phyloP scores from a whole-genome alignment of 2,797 vertebrate species.

The Chloroceryle inda region DNA sequence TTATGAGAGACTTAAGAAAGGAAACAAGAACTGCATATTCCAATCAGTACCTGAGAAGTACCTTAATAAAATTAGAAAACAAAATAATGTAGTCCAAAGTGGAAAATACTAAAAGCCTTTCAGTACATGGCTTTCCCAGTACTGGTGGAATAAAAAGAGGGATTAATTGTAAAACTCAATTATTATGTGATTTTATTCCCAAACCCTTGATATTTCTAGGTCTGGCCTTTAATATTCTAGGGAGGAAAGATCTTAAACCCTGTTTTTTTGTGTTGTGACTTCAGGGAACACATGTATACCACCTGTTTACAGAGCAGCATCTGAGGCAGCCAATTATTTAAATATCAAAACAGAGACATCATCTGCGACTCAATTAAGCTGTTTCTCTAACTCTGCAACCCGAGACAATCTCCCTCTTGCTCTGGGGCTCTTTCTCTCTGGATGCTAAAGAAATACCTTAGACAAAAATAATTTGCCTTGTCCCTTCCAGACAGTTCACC shows the following conservation, averaged over 20 bases:
- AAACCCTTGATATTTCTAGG: neutral
- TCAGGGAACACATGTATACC: neutral
- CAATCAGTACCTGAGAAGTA: neutral
- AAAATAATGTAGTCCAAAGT: neutral
- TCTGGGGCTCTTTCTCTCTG: neutral
- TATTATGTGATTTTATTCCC: neutral
- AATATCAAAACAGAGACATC: constrained; percentile 11
- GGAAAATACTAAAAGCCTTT: neutral
- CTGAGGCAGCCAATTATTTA: constrained; percentile 10
- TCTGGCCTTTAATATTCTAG: neutral
- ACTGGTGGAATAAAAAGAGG: neutral
- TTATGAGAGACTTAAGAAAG: neutral
- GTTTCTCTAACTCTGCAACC: neutral
- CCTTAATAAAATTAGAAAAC: neutral
- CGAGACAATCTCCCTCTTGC: neutral
- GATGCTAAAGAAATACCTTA: neutral
- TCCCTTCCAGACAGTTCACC: neutral
- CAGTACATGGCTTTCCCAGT: neutral
- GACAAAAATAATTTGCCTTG: neutral
- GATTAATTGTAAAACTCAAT: neutral
- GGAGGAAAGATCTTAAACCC: neutral
- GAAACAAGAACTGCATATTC: neutral
- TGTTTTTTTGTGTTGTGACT: constrained; percentile 17
- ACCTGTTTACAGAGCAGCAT: constrained; percentile 3
- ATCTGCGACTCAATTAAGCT: neutral